Conservation (phyloP, 2,888 invertebrate genomes). For the Tiliacea aurago region DNA sequence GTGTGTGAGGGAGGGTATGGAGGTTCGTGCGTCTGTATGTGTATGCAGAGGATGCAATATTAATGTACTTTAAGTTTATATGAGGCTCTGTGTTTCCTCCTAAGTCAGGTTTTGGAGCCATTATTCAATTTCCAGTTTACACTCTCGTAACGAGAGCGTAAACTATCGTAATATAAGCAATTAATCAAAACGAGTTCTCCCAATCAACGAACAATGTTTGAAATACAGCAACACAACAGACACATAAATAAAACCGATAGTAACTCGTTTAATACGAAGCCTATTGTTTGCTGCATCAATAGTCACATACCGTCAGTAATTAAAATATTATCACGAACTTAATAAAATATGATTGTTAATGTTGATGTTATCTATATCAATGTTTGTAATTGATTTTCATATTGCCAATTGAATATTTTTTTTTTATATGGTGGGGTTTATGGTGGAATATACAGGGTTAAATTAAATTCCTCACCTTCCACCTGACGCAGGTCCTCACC, state of each 20-base stretch:
- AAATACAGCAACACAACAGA: conserved; percentile 5
- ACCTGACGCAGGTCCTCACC: no score
- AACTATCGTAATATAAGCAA: no score
- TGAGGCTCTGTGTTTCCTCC: no score
- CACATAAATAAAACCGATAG: conserved; percentile 8
- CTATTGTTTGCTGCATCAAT: conserved; percentile 3
- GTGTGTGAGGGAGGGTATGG: no score
- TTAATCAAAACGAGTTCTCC: conserved; percentile 10
- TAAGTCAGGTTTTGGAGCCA: no score
- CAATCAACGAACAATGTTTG: conserved; percentile 10
- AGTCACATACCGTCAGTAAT: background rate
- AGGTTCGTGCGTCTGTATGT: no score
- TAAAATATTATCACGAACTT: conserved; percentile 32
- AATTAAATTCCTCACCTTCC: no score
- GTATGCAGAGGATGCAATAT: no score
- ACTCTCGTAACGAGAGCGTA: no score
- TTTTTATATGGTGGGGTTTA: background rate
- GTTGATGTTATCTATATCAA: conserved; percentile 5
- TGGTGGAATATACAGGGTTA: background rate
- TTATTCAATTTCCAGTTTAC: no score
- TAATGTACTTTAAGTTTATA: no score
- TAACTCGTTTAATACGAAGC: background rate
- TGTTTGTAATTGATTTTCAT: conserved; percentile 10
- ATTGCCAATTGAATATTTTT: background rate
- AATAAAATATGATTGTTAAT: conserved; percentile 6